A percentile compares a stretch with the other conserved stretches of the same genome.
phyloP scores from a whole-genome alignment of 23 tunicate species.

The Pegea sp. region DNA sequence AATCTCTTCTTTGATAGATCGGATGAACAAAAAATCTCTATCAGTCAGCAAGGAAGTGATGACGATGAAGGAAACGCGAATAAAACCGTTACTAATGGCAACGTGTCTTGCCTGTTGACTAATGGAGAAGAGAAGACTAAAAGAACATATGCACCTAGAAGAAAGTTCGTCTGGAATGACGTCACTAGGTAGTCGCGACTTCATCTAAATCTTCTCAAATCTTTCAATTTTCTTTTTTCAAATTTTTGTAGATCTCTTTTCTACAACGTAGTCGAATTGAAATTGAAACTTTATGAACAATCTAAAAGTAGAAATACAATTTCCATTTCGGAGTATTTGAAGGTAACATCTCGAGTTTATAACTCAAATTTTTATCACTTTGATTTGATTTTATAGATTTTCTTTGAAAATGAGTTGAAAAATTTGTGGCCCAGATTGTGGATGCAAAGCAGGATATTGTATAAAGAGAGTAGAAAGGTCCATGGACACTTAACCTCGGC shows the following conservation, averaged over 20 bases:
- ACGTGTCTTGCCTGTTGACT: conserved; percentile 9
- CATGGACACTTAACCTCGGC: conserved; percentile 24
- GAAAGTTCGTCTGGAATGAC: conserved; percentile 78
- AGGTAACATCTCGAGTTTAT: conserved; percentile 14
- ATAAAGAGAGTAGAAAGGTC: conserved; percentile 45
- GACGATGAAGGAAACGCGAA: background rate
- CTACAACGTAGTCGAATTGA: conserved; percentile 41
- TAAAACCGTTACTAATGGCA: conserved; percentile 70
- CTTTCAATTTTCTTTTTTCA: too few species aligned
- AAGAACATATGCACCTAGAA: conserved; percentile 68
- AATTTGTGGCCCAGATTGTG: conserved; percentile 83
- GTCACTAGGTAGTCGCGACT: conserved; percentile 15
- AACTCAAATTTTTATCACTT: background rate
- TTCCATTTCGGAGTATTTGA: conserved; percentile 48
- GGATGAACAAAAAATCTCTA: background rate
- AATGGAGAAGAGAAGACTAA: conserved; percentile 61
- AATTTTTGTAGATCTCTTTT: conserved; percentile 28
- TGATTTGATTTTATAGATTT: conserved; percentile 29
- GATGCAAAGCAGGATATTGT: conserved; percentile 78
- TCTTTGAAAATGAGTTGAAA: conserved; percentile 56
- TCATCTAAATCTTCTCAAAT: too few species aligned
- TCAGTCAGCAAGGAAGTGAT: background rate
- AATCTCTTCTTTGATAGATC: background rate
- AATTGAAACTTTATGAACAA: conserved; percentile 28
- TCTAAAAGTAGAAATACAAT: conserved; percentile 14